Base-by-base conservation (phyloP, 2,797 vertebrate species). In the Momotus momota region DNA sequence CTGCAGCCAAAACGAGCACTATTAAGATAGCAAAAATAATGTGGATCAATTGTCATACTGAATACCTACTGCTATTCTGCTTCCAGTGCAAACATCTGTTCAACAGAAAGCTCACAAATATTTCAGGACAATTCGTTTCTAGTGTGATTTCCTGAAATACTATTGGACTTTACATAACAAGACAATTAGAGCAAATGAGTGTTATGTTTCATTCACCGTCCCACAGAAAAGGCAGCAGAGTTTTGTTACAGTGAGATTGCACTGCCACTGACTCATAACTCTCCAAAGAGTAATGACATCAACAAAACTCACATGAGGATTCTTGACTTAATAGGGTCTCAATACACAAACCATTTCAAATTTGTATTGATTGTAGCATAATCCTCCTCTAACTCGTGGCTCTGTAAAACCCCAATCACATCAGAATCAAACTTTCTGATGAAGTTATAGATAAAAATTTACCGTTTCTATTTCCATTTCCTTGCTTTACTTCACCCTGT, bases 71-170 rank as follows among this genome's bases (percentile, higher is more conserved):
- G 40, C 25, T 81, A 40, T 83, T 72, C 49, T 93, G 11, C 29
- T 75, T 94, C 58, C 70, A 75, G 70, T 80, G 31, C 77, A 96
- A 95, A 90, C 5, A 21, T 52, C 22, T 92, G 40, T 90, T 89
- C 48, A 89, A 26, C 27, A 31, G 48, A 93, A 88, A 13, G 41
- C 31, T 70, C 69, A 67, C 66, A 95, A 83, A 91, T 96, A 96
- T 87, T 95, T n/a, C 54, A 75, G 33, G n/a, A 27, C 54, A 85
- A 89, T 84, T 95, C 87, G 26, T 86, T 93, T 87, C 35, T 45
- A 62, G 41, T 61, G 57, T 96, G 80, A 92, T 96, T 96, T 87
- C 90, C 48, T 93, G 89, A 96, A 97, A 96, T 92, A 55, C 14
- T 12, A 6, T 54, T 81, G 71, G 60, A 93, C 38, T 92, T 96